Percentiles rank a stretch among this genome's conserved stretches.
Evolutionary conservation across 1,140 invertebrate species (phyloP).

Genomic region (Trichonephila clavipes): DNA sequence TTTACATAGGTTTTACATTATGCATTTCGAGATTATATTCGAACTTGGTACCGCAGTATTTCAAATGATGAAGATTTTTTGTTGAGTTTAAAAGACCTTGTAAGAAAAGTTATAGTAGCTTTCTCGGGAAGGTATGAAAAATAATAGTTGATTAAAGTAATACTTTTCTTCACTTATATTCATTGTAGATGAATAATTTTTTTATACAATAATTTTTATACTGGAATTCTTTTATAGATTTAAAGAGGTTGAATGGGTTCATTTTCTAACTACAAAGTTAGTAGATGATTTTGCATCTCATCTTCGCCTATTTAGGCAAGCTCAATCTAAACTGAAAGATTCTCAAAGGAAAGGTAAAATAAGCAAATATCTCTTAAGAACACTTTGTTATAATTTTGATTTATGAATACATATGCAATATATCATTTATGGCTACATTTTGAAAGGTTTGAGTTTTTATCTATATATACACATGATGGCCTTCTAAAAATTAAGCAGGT

Average conservation of each 20-base stretch:
- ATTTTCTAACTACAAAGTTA: constrained; percentile 90
- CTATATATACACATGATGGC: no score
- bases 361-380: not conserved
- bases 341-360: constrained; percentile 80
- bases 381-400: not conserved
- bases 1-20: constrained; percentile 85
- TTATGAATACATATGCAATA: not conserved
- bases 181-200: not conserved
- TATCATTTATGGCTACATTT: no score
- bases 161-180: not conserved
- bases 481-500: no score
- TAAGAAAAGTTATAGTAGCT: constrained; percentile 83
- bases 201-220: constrained; percentile 3
- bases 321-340: constrained; percentile 86
- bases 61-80: constrained; percentile 84
- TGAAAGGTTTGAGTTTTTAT: not conserved
- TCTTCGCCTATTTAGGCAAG: constrained; percentile 88
- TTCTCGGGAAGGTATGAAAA: constrained; percentile 83
- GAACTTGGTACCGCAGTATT: constrained; percentile 87
- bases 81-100: constrained; percentile 82
- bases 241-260: constrained; percentile 94
- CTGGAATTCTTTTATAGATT: constrained; percentile 87
- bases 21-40: constrained; percentile 89
- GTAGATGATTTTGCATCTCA: constrained; percentile 95
- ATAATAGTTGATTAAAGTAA: not conserved